Conservation (phyloP, 2,888 invertebrate genomes). For the Empis stercorea region DNA sequence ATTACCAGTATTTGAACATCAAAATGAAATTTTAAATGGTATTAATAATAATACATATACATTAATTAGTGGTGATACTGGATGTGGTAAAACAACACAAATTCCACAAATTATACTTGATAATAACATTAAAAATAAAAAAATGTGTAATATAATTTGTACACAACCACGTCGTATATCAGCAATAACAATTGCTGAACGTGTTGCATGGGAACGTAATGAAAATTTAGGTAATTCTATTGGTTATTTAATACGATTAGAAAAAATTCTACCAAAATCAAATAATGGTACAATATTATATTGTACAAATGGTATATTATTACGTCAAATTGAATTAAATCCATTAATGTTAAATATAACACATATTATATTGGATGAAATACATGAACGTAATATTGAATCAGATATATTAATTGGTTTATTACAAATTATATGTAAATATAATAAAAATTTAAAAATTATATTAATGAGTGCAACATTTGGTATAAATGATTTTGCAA, state of each 20-base stretch:
- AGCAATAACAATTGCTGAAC: slow-evolving; percentile 76
- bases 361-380: slow-evolving; percentile 86
- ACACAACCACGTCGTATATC: slow-evolving; percentile 88
- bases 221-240: slow-evolving; percentile 57
- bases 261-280: slow-evolving; percentile 42
- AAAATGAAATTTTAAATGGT: not conserved
- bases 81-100: slow-evolving; percentile 92
- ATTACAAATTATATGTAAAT: slow-evolving; percentile 43
- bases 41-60: slow-evolving; percentile 30
- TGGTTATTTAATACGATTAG: slow-evolving; percentile 78
- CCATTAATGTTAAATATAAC: slow-evolving; percentile 57
- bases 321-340: slow-evolving; percentile 67
- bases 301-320: slow-evolving; percentile 80
- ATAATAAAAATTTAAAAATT: slow-evolving; percentile 60
- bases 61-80: slow-evolving; percentile 69
- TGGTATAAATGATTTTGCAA: slow-evolving; percentile 68
- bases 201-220: slow-evolving; percentile 75
- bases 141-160: slow-evolving; percentile 65
- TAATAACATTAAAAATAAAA: slow-evolving; percentile 56
- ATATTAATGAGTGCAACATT: slow-evolving; percentile 93
- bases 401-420: slow-evolving; percentile 78
- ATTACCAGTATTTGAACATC: not conserved
- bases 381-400: slow-evolving; percentile 77
- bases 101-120: slow-evolving; percentile 73
- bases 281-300: slow-evolving; percentile 60